Evolutionary conservation across 2,113 vertebrate genomes (phyloP).

Genomic region (Sula dactylatra): DNA sequence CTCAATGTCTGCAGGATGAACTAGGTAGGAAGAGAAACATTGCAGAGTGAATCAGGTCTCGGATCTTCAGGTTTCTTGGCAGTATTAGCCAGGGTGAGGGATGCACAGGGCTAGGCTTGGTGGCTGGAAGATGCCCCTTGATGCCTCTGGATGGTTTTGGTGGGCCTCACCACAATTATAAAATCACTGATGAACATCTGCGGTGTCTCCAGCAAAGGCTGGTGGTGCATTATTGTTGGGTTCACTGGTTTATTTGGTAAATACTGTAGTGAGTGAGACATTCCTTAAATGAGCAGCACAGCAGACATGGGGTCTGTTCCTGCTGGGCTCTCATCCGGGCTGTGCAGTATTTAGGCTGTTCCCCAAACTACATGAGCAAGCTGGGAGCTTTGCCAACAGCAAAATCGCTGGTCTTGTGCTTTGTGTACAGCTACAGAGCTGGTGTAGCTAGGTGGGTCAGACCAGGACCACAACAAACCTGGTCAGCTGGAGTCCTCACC

Average conservation of each 20-base stretch:
- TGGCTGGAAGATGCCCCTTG: neutral
- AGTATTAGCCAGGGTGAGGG: neutral
- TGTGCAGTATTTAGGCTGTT: fast-evolving
- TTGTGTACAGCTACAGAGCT: neutral
- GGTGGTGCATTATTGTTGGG: neutral
- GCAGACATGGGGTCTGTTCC: neutral
- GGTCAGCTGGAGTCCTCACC: neutral
- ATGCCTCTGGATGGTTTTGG: neutral
- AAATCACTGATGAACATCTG: neutral
- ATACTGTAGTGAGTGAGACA: fast-evolving
- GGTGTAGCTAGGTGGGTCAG: fast-evolving
- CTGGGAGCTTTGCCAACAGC: neutral
- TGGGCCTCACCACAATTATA: fast-evolving
- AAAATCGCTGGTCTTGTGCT: neutral
- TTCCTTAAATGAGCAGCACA: neutral
- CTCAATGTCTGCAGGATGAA: neutral
- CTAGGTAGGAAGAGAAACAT: neutral
- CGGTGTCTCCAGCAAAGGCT: neutral
- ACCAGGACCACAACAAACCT: neutral
- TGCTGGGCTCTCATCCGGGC: fast-evolving
- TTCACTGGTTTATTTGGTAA: neutral
- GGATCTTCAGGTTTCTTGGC: neutral
- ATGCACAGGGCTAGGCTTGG: neutral
- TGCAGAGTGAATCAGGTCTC: neutral
- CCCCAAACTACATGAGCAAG: neutral